These are phyloP conservation scores for Phycodurus eques DNA, from an alignment of 2,113 vertebrate species.

Conservation along the genomic window DNA sequence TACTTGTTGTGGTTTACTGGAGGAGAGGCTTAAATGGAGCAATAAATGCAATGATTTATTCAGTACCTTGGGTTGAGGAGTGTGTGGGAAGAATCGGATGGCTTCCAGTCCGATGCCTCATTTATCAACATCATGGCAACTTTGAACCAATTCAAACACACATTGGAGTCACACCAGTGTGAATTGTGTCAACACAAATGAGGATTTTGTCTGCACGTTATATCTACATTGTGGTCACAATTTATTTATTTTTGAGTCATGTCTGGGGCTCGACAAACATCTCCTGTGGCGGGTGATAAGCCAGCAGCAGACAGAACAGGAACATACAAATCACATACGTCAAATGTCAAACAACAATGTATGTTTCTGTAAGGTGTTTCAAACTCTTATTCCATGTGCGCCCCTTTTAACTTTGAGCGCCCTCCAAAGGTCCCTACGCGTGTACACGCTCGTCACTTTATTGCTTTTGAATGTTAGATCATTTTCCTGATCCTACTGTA, in stretches of 20 bases:
- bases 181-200: not conserved
- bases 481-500: not conserved
- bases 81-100: constrained; percentile 20
- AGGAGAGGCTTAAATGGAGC: constrained; percentile 38
- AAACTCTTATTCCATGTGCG: too few relatives aligned
- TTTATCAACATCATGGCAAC: constrained; percentile 36
- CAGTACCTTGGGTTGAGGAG: constrained; percentile 15
- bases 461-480: not conserved
- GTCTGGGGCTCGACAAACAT: too few relatives aligned
- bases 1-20: constrained; percentile 14
- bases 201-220: too few relatives aligned
- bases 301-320: too few relatives aligned
- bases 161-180: constrained; percentile 4
- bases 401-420: too few relatives aligned
- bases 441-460: not conserved
- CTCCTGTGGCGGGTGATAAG: too few relatives aligned
- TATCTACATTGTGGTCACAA: too few relatives aligned
- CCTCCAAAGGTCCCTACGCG: too few relatives aligned
- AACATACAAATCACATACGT: too few relatives aligned
- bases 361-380: too few relatives aligned
- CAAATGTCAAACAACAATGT: too few relatives aligned
- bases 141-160: constrained; percentile 50
- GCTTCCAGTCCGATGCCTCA: constrained; percentile 29
- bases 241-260: too few relatives aligned
- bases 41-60: constrained; percentile 20